Percentiles rank a stretch among this genome's conserved stretches.
Evolutionary conservation across 2,113 vertebrate species (phyloP).

Genomic region (Scartelaos histophorus): DNA sequence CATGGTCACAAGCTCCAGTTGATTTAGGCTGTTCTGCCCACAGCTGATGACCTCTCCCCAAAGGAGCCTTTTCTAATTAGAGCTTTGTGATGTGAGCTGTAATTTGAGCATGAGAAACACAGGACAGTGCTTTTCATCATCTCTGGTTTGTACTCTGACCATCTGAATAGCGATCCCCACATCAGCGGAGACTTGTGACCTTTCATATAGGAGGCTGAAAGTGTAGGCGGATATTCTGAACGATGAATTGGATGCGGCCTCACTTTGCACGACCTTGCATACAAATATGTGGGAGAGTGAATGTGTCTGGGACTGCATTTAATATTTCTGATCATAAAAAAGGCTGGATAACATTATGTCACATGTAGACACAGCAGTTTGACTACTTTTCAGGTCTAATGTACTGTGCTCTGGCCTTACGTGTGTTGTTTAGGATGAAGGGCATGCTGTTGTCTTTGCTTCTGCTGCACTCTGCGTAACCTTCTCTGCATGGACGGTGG

Average conservation of each 20-base stretch:
- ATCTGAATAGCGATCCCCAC: conserved; percentile 18
- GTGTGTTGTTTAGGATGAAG: background rate
- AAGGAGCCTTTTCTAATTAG: conserved; percentile 9
- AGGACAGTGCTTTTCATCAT: background rate
- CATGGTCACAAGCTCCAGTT: conserved; percentile 13
- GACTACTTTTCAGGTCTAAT: background rate
- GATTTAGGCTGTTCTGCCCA: conserved; percentile 10
- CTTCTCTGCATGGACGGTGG: conserved; percentile 51
- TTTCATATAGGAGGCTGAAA: background rate
- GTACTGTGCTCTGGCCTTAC: background rate
- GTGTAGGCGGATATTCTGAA: background rate
- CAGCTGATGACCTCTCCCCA: conserved; percentile 6
- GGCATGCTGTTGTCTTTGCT: conserved; percentile 1
- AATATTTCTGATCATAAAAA: background rate
- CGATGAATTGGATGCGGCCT: background rate
- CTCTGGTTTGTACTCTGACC: background rate
- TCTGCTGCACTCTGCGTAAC: conserved; percentile 60
- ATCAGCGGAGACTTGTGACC: conserved; percentile 10
- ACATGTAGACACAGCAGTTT: background rate
- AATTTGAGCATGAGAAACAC: background rate
- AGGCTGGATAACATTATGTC: background rate
- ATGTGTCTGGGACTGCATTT: background rate
- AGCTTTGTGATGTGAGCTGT: background rate
- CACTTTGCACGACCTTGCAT: conserved; percentile 5
- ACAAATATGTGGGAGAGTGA: background rate